phyloP scores from a whole-genome alignment of 1,140 invertebrate genomes.

The Lysiphlebus fabarum region DNA sequence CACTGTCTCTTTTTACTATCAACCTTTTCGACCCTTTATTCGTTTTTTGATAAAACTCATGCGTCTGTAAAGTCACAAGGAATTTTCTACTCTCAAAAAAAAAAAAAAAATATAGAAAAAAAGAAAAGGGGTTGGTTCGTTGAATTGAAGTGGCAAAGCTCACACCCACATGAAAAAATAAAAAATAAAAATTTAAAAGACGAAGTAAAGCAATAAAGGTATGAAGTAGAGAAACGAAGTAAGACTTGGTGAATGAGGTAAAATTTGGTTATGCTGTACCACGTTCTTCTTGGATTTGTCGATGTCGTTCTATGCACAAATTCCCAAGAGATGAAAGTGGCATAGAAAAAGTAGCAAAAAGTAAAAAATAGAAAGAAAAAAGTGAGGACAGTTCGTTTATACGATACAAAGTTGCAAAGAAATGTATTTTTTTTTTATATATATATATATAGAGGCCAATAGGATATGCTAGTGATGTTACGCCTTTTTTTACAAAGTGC shows the following conservation, averaged over 20 bases:
- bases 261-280: slow-evolving; percentile 52
- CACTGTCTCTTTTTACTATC: neutral
- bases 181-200: neutral
- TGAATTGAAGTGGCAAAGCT: neutral
- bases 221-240: neutral
- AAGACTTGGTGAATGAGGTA: slow-evolving; percentile 25
- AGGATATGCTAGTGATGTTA: too few relatives aligned
- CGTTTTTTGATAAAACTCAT: neutral
- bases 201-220: neutral
- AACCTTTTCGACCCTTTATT: slow-evolving; percentile 10
- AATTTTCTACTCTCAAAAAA: slow-evolving; percentile 34
- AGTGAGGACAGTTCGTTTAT: slow-evolving; percentile 24
- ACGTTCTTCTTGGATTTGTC: slow-evolving; percentile 50
- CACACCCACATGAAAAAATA: slow-evolving; percentile 3
- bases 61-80: slow-evolving; percentile 31
- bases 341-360: slow-evolving; percentile 2
- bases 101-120: slow-evolving; percentile 8
- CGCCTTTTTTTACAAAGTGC: too few relatives aligned
- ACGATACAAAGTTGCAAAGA: slow-evolving; percentile 16
- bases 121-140: neutral
- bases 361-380: slow-evolving; percentile 13
- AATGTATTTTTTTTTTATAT: neutral
- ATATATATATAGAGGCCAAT: neutral
- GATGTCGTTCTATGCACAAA: slow-evolving; percentile 34
- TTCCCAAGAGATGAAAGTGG: slow-evolving; percentile 10